phyloP scores from a whole-genome alignment of 1,140 invertebrate genomes.

The Eriocheir sinensis region DNA sequence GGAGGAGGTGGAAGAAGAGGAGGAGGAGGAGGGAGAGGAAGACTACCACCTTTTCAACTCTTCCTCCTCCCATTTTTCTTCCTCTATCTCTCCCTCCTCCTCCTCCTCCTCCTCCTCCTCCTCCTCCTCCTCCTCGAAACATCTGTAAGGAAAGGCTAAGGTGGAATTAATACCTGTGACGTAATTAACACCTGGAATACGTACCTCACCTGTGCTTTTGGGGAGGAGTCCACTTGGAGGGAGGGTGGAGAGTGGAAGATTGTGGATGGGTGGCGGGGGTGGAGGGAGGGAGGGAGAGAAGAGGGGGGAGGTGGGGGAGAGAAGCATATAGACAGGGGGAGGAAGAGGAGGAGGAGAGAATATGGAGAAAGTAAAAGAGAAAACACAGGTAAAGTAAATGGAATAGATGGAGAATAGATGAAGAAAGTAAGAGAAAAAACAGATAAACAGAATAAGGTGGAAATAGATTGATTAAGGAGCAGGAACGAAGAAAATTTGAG shows the following conservation, averaged over 20 bases:
- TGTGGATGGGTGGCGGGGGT: no score
- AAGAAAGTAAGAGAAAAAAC: no score
- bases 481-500: no score
- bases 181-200: neutral
- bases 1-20: neutral
- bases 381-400: no score
- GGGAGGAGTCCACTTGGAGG: neutral
- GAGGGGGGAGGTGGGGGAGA: neutral
- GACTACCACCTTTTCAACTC: neutral
- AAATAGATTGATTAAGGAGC: no score
- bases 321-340: neutral
- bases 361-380: no score
- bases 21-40: neutral
- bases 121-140: neutral
- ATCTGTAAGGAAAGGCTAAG: neutral
- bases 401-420: no score
- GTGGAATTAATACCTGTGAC: no score
- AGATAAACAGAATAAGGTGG: no score
- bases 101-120: conserved; percentile 10
- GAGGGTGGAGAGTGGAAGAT: neutral
- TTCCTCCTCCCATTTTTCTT: neutral
- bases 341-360: neutral
- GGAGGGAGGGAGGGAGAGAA: neutral
- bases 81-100: neutral
- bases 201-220: neutral